These are phyloP conservation scores for Zeugodacus cucurbitae DNA, from an alignment of 1,140 invertebrate species.

Conservation along the genomic window DNA sequence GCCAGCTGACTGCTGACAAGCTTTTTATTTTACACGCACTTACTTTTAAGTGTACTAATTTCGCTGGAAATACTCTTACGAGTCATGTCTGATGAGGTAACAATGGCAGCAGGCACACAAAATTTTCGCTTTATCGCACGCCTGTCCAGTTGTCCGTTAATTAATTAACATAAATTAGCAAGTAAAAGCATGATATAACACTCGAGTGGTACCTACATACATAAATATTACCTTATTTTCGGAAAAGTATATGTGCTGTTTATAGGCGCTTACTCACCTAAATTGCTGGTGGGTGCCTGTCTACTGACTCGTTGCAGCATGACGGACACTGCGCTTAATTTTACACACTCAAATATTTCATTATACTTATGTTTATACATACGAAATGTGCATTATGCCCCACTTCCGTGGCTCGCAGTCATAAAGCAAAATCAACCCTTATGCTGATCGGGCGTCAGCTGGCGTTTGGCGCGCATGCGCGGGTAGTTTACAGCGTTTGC, in stretches of 20 bases:
- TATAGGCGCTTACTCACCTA: slow-evolving; percentile 6
- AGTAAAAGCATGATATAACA: slow-evolving; percentile 15
- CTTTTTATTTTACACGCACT: not conserved
- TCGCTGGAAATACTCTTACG: not conserved
- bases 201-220: not conserved
- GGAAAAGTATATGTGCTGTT: not conserved
- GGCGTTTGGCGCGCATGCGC: slow-evolving; percentile 12
- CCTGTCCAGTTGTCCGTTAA: slow-evolving; percentile 16
- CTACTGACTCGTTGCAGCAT: not conserved
- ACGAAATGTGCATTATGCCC: not conserved
- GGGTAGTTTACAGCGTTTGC: not conserved
- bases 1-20: not conserved
- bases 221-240: not conserved
- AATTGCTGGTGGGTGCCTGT: not conserved
- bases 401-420: slow-evolving; percentile 4
- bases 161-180: slow-evolving; percentile 34
- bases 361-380: not conserved
- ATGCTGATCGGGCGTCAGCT: not conserved
- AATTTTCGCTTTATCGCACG: not conserved
- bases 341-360: not conserved
- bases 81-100: not conserved
- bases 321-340: not conserved
- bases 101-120: not conserved
- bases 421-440: not conserved
- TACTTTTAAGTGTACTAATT: not conserved